A percentile compares a stretch with the other conserved stretches of the same genome.
Conservation (phyloP, 2,113 vertebrate genomes). For the Copsychus sechellarum region DNA sequence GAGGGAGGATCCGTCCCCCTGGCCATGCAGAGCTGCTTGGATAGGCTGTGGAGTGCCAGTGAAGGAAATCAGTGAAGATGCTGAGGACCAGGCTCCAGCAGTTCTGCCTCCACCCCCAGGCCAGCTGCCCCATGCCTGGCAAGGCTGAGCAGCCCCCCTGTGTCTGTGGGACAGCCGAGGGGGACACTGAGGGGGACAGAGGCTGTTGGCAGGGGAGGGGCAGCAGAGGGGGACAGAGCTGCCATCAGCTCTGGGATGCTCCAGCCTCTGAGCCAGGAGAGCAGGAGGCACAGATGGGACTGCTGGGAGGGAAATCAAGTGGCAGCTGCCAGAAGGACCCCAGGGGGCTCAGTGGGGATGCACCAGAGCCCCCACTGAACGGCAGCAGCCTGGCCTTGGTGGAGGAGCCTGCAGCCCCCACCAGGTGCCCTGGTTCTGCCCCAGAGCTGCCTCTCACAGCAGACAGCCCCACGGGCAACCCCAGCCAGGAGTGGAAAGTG, state of each 20-base stretch:
- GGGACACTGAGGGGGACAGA: neutral
- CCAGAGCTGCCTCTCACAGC: neutral
- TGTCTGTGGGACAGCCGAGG: neutral
- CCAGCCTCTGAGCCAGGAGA: rapidly evolving
- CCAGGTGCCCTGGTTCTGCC: neutral
- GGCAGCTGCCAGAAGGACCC: neutral
- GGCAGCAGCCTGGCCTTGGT: neutral
- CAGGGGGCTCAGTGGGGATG: neutral
- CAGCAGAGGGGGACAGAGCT: neutral
- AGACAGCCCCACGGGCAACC: rapidly evolving
- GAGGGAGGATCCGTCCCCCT: neutral
- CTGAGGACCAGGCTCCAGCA: constrained; percentile 21
- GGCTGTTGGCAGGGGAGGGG: neutral
- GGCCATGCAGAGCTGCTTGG: rapidly evolving
- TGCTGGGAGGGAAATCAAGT: neutral
- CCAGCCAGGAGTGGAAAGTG: constrained; percentile 62
- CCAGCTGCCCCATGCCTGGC: neutral
- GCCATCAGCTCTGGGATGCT: neutral
- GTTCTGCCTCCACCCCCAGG: constrained; percentile 29
- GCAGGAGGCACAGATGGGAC: neutral
- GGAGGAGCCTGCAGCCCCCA: rapidly evolving
- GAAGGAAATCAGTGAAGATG: constrained; percentile 10
- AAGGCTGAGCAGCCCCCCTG: neutral
- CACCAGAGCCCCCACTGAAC: rapidly evolving
- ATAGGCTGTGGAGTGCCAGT: neutral